Evolutionary conservation across 2,888 invertebrate species (phyloP), one percentile per base, ranked within the genome.

Genomic region (Mimas tiliae): DNA sequence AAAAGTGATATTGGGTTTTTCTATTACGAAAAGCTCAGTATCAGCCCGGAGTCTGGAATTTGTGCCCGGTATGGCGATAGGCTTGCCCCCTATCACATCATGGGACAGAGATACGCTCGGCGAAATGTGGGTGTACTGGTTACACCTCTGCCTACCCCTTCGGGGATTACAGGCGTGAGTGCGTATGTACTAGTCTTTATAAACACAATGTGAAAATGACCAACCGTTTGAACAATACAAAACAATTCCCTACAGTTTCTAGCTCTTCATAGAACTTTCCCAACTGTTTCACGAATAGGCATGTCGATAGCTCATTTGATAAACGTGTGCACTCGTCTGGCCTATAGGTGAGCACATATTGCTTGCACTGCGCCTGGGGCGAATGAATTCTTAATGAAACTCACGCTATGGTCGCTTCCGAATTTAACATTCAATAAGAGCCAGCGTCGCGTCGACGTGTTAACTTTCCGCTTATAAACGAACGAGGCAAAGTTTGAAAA

Each of bases 301-400:
- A 83, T 81, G 82, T 81, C 85, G 80, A 85, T 83, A 79, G 79
- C 79, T 83, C 82, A 83, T 86, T 87, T 87, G 85, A 83, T 78
- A 79, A 78, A 74, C 74, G 80, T 74, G 73, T 74, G 81, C 77
- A 70, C 74, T 72, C 72, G 75, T 72, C 76, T 75, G 72, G 68
- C 72, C 67, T 68, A 71, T 69, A 74, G 76, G 74, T 68, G 73
- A 74, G 74, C 79, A 75, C 81, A 81, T 82, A 83, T 83, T 82
- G 83, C 83, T 77, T 75, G 73, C 72, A 72, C 76, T 69, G 69
- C 67, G 72, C 72, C 74, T 72, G 68, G 68, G 65, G 65, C 77
- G 80, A 87, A 88, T 89, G 86, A 88, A 86, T 86, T 86, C 87
- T 85, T 86, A 83, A 84, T 86, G 88, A 87, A 88, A 63, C 33